Evolutionary conservation across 2,113 vertebrate genomes (phyloP).

Genomic region (Bufo bufo): DNA sequence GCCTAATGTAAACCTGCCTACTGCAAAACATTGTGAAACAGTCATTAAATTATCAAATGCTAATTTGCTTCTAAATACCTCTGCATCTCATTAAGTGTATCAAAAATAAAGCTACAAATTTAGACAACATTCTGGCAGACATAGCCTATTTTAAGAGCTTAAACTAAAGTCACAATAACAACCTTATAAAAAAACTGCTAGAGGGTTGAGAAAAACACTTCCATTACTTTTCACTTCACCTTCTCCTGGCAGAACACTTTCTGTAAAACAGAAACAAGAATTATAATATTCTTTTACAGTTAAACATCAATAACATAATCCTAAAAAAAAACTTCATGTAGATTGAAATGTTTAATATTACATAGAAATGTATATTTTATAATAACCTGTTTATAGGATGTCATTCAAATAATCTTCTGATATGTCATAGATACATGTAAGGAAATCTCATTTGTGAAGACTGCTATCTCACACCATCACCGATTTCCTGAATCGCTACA

Average conservation of each 20-base stretch:
- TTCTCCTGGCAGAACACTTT: conserved; percentile 29
- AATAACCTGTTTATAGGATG: too few species aligned
- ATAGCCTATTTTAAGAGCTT: conserved; percentile 35
- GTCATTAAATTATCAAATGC: conserved; percentile 38
- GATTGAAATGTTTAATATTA: neutral
- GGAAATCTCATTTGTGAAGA: too few species aligned
- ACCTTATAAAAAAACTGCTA: conserved; percentile 25
- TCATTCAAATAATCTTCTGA: too few species aligned
- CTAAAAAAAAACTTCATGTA: neutral
- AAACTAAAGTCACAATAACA: conserved; percentile 47
- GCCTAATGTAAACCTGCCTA: conserved; percentile 9
- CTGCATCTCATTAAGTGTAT: conserved; percentile 39
- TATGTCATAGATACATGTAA: too few species aligned
- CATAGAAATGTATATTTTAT: neutral
- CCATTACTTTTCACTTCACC: conserved; percentile 33
- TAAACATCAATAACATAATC: neutral
- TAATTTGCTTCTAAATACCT: conserved; percentile 43
- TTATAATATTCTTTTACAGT: neutral
- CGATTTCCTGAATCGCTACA: too few species aligned
- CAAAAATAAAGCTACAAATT: conserved; percentile 44
- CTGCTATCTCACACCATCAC: too few species aligned
- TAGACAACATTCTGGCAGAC: conserved; percentile 41
- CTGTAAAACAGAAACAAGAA: conserved; percentile 8
- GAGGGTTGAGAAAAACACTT: conserved; percentile 47
- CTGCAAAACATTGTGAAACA: conserved; percentile 38